Percentiles rank a stretch among this genome's conserved stretches.
Evolutionary conservation across 2,888 invertebrate species (phyloP).

Genomic region (Lasius platythorax): DNA sequence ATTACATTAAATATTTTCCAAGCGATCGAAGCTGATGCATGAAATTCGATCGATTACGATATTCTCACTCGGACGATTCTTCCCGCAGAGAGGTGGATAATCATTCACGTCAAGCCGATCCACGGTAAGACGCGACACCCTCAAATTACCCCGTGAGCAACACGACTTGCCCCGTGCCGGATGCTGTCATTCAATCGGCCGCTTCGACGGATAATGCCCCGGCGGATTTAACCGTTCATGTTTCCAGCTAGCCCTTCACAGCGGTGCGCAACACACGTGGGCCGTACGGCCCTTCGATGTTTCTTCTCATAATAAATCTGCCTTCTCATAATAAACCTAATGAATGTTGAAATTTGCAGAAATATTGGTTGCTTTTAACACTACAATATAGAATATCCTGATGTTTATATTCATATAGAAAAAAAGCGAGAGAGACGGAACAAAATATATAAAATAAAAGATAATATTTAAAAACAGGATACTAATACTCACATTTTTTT

Average conservation of each 20-base stretch:
- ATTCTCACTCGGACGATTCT: not conserved
- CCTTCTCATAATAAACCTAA: not conserved
- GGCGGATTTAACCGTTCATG: slow-evolving; percentile 29
- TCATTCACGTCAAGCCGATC: slow-evolving; percentile 40
- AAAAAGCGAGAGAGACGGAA: not conserved
- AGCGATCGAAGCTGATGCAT: not conserved
- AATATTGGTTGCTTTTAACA: not conserved
- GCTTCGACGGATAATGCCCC: slow-evolving; percentile 36
- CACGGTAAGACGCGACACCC: slow-evolving; percentile 49
- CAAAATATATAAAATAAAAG: not conserved
- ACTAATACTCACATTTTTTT: not conserved
- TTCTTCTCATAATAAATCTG: not conserved
- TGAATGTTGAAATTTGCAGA: not conserved
- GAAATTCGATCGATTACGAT: slow-evolving; percentile 45
- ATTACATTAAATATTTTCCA: slow-evolving; percentile 30
- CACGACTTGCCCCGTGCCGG: slow-evolving; percentile 29
- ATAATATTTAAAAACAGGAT: not conserved
- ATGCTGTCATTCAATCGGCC: slow-evolving; percentile 50
- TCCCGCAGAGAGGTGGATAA: slow-evolving; percentile 31
- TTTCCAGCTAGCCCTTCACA: slow-evolving; percentile 33
- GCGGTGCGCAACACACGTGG: slow-evolving; percentile 42
- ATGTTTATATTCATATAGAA: not conserved
- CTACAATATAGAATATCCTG: not conserved
- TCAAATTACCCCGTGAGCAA: slow-evolving; percentile 40
- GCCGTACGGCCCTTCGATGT: not conserved